Percentiles rank a stretch among this genome's conserved stretches.
phyloP scores from a whole-genome alignment of 2,113 vertebrate genomes.

The Peucedramus taeniatus region DNA sequence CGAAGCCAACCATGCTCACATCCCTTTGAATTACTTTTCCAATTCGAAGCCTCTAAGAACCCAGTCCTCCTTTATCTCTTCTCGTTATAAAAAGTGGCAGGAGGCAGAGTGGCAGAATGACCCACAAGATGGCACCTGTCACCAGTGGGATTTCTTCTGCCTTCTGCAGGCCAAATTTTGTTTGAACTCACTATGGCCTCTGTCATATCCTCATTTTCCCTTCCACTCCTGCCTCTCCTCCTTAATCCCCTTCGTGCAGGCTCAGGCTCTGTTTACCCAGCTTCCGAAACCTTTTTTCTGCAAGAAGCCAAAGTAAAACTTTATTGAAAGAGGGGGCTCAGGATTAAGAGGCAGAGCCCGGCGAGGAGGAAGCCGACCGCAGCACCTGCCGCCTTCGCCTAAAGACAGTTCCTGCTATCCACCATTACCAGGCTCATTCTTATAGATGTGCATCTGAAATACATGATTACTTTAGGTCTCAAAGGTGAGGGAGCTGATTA shows the following conservation, averaged over 20 bases:
- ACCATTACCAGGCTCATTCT: neutral
- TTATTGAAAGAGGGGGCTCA: constrained; percentile 58
- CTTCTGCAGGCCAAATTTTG: constrained; percentile 98
- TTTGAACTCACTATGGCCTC: constrained; percentile 94
- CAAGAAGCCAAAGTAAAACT: constrained; percentile 69
- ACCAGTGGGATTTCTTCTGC: constrained; percentile 88
- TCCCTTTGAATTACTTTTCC: constrained; percentile 76
- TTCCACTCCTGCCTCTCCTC: constrained; percentile 83
- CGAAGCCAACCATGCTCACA: constrained; percentile 58
- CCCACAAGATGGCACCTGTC: constrained; percentile 99
- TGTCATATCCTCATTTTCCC: constrained; percentile 96
- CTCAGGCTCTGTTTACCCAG: constrained; percentile 60
- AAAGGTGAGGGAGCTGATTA: constrained; percentile 56
- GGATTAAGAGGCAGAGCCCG: constrained; percentile 8
- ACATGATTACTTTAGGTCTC: constrained; percentile 56
- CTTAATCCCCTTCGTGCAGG: constrained; percentile 68
- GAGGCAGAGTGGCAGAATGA: constrained; percentile 95
- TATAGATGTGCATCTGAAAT: constrained; percentile 64
- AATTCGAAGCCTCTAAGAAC: constrained; percentile 59
- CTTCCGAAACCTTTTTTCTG: constrained; percentile 63
- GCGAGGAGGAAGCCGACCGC: neutral
- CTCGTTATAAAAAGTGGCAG: constrained; percentile 95
- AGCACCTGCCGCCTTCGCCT: neutral
- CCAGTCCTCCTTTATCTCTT: constrained; percentile 74
- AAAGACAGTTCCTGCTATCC: neutral